Base-by-base conservation (phyloP, 2,797 vertebrate genomes). In the Enteromius radiatus region DNA sequence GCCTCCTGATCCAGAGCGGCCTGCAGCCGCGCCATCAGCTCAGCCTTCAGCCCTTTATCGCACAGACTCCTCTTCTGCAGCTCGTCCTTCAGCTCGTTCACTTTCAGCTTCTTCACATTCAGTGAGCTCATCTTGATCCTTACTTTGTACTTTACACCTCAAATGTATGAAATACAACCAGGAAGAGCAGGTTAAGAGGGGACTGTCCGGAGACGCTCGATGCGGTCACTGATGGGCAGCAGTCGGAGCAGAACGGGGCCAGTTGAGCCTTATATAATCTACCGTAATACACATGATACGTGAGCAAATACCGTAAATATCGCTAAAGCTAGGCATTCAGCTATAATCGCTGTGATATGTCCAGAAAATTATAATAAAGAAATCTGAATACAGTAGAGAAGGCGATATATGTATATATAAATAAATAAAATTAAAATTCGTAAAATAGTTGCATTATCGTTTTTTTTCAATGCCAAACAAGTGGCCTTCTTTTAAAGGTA, bases 31-130 rank as follows among this genome's bases (percentile, higher is more conserved):
- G 97, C 96, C 97, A 98, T 98, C 82, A 98, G 94, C 19, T 98
- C 97, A 95, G 97, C 97, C 96, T 99, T 99, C 91, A 98, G 95
- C 78, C 97, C 98, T 95, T 97, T 98, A 88, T 98, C 98, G 43
- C 96, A 97, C 0, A 99, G 96, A 90, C 95, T 93, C 45, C 98
- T 95, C 94, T 96, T 97, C 88, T 98, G 98, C 90, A 99, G 96
- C 95, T 98, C 97, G 91, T 99, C 97, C 90, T 98, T 98, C 88
- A 99, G 93, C 93, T 99, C 97, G 89, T 98, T 97, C 73, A 99
- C 97, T 94, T 99, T 99, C 82, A 99, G 95, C 92, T 99, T 99
- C 85, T 98, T 98, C 9, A 98, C 97, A 92, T 97, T 97, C 28
- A 97, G 95, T 74, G 96, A 94, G 91, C 97, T 98, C 97, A 98